Evolutionary conservation across 1,140 invertebrate genomes (phyloP), one percentile per base, ranked within the genome.

Genomic region (Papilio aristodemus): DNA sequence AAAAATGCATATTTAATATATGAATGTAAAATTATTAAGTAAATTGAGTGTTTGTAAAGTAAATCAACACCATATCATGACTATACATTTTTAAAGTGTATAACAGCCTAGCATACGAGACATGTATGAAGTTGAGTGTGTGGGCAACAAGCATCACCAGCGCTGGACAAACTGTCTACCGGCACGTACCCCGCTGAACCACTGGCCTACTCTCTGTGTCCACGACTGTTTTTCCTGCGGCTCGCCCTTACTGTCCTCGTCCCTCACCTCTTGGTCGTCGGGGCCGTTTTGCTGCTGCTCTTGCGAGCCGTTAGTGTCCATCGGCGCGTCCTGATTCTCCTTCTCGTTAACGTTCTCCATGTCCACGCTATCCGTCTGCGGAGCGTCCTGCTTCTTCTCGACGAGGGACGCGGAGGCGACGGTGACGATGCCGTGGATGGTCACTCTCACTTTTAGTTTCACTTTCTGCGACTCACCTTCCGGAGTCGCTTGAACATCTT

Each of bases 381-480:
- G 85, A 1, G 92, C 85, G 77, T 96, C 95, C 62, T 85, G 83
- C 73, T 94, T 94, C 91, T 96, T 97, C 85, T 99, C 98, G 25
- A 96, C 93, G 69, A 99, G 89, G 0, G 95, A 95, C 1, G 98
- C 98, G 69, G 95, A 96, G 3, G 94, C 94, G 4, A 99, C 94
- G 5, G 94, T 95, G 77, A 99, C 95, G 58, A 99, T 95, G 13
- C 99, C 99, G 89, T 99, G 96, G 13, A 96, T 92, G 91, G 99
- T 99, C 17, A 99, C 93, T 71, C 98, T 93, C 6, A 98, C 97
- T 92, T 99, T 99, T 0, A 99, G 95, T 90, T 99, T 99, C 0
- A 99, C 95, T 91, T 99, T 99, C 58, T 97, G 95, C 27, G 94
- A 94, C 79, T 97, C 97, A 5, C 97, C 98, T 74, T 97, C 96